These are phyloP conservation scores for Artemia sinica DNA, from an alignment of 2,888 invertebrate species.

Conservation along the genomic window DNA sequence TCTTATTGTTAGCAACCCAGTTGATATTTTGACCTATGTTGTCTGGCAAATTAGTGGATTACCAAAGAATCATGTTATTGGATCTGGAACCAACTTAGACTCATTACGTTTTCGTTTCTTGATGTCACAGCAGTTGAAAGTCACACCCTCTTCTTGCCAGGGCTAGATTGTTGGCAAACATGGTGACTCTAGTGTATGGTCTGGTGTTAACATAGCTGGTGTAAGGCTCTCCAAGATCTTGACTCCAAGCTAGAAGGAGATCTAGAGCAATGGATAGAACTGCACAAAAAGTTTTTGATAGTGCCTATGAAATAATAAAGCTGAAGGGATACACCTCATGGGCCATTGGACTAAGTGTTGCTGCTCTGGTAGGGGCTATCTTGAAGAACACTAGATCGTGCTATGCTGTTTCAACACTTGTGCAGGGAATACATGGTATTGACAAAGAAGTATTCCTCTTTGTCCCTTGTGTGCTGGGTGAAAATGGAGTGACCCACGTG, in stretches of 20 bases:
- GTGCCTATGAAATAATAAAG: constrained; percentile 33
- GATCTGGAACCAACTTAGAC: constrained; percentile 36
- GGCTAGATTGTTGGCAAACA: constrained; percentile 37
- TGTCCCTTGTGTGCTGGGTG: constrained; percentile 53
- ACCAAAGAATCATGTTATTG: constrained; percentile 33
- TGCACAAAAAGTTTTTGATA: constrained; percentile 34
- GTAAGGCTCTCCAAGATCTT: constrained; percentile 32
- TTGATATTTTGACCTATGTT: constrained; percentile 36
- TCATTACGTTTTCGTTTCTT: constrained; percentile 35
- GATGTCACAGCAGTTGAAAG: constrained; percentile 32
- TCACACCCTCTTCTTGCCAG: constrained; percentile 34
- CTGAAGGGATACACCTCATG: constrained; percentile 35
- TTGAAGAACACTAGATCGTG: constrained; percentile 32
- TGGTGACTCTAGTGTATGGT: constrained; percentile 36
- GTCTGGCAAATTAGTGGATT: constrained; percentile 37
- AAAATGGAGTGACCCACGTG: constrained; percentile 41
- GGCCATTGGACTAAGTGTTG: constrained; percentile 34
- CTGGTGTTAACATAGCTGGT: constrained; percentile 35
- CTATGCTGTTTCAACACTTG: constrained; percentile 30
- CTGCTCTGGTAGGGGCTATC: constrained; percentile 31
- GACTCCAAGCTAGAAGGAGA: constrained; percentile 31
- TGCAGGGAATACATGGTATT: constrained; percentile 60
- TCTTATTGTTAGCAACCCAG: constrained; percentile 73
- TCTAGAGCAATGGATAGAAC: constrained; percentile 32
- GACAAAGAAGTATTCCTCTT: constrained; percentile 67